Base-by-base conservation (phyloP, 2,888 invertebrate genomes). In the Scaptomyza polygonia region DNA sequence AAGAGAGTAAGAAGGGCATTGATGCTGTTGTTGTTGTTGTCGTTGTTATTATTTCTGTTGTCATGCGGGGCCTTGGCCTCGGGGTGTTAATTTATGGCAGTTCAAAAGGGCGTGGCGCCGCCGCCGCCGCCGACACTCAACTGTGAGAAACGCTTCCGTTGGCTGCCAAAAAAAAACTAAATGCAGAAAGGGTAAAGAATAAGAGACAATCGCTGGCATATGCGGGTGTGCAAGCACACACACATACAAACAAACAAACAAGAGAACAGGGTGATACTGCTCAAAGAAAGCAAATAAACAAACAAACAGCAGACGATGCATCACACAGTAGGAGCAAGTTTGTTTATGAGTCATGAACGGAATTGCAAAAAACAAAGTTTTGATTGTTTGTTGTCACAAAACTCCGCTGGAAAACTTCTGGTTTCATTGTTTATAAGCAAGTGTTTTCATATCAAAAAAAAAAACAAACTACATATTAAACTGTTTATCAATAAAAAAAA, bases 91-190 rank as follows among this genome's bases (percentile, higher is more conserved):
- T 69, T 83, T 86, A 80, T 86, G 68, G 66, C 71, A 77, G 73
- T 71, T 70, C 59, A 66, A 70, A 80, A 80, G 87, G 81, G 81
- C 85, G 81, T 81, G 87, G 87, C 75, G 64, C 48, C 55, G 25
- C 25, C 25, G 21, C 21, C 21, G 25, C 48, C 53, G 21, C 42
- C 51, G 34, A 14, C 49, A 44, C 16, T 30, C 32, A 30, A 42
- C 42, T 43, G 45, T 42, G 54, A 42, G 39, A 52, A 55, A 21
- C 39, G 59, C 56, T 73, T 76, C 72, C 77, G 61, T 71, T 18
- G 56, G 54, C 48, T 54, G 59, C 34, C 68, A 62, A 62, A 63
- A 55, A 6, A 48, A 11, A 48, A 36, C 39, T 44, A 8, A 39
- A 40, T 7, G 3, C 47, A 25, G 39, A 27, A 58, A 55, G 68